Base-by-base conservation (phyloP, 2,113 vertebrate species). In the Pelusios castaneus region DNA sequence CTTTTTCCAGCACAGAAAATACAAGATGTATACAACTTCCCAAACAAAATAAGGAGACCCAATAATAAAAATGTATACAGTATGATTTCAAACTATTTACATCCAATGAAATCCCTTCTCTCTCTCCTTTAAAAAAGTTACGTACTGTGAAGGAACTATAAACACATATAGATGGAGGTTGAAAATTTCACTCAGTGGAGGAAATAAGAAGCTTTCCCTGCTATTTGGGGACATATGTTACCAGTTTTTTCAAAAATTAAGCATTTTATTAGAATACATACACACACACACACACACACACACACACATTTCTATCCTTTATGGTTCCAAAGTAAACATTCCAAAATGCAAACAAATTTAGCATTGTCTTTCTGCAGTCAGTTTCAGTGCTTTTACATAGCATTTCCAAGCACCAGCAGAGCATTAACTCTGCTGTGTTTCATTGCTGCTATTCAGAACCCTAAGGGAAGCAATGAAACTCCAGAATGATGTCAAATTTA, bases 1-100 rank as follows among this genome's bases (percentile, higher is more conserved):
- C n/a, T 73, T 8, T 87, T 91, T 92, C 67, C 82, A 88, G 43
- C 14, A 87, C 13, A 54, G 34, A 89, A 38, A 41, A 27, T 67
- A 77, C 5, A 92, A 14, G 6, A 60, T 56, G 89, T 25, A 12
- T 43, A 75, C 12, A 43, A 25, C 22, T 22, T 75, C 41, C n/a
- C 10, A 75, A 75, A 75, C 70, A 25, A 43, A 25, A 43, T 70
- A 41, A 75, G 24, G 76, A 0, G 0, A 79, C 34, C 12, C 67
- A 82, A n/a, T 11, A 94, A 88, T 38, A 86, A 81, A 85, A 0
- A 84, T 21, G n/a, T 91, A 89, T 51, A 11, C 19, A 86, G 29
- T 78, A 13, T 34, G 3, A 88, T 91, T 88, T 1, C 16, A 60
- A 88, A 84, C 41, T 3, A 58, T 27, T 94, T 82, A 43, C 19